Evolutionary conservation across 2,888 invertebrate species (phyloP).

Genomic region (Nowickia ferox): DNA sequence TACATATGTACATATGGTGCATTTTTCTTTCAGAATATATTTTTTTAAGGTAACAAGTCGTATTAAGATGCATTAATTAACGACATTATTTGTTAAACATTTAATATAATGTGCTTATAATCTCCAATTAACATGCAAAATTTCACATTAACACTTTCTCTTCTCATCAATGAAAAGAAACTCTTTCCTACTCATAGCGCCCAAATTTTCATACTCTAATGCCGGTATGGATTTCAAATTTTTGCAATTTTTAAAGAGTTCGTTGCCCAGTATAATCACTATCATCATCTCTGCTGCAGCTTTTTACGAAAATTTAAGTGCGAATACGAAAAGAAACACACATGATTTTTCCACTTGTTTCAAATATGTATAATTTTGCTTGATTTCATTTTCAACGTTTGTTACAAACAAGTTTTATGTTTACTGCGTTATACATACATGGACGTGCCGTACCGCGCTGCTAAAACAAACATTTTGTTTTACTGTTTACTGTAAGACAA

Average conservation of each 20-base stretch:
- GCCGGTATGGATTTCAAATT: slow-evolving; percentile 26
- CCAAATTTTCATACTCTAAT: slow-evolving; percentile 44
- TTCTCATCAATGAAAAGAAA: slow-evolving; percentile 20
- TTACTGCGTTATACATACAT: slow-evolving; percentile 8
- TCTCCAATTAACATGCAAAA: slow-evolving; percentile 21
- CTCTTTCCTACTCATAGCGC: slow-evolving; percentile 25
- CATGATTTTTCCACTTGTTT: slow-evolving; percentile 60
- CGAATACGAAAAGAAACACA: slow-evolving; percentile 55
- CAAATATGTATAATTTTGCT: slow-evolving; percentile 48
- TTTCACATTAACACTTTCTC: slow-evolving; percentile 59
- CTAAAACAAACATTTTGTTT: slow-evolving; percentile 32
- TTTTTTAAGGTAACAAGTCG: slow-evolving; percentile 13
- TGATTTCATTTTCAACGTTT: slow-evolving; percentile 61
- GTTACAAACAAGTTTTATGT: slow-evolving; percentile 61
- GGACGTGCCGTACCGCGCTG: neutral
- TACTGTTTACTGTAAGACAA: neutral
- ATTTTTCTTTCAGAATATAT: neutral
- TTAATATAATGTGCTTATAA: slow-evolving; percentile 19
- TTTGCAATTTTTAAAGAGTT: neutral
- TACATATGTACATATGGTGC: no score
- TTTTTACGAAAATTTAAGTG: slow-evolving; percentile 40
- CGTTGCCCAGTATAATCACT: slow-evolving; percentile 16
- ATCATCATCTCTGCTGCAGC: slow-evolving; percentile 35
- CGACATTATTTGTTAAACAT: neutral
- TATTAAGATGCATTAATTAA: neutral